These are phyloP conservation scores for Anolis sagrei DNA, from an alignment of 2,113 vertebrate genomes.

Conservation along the genomic window DNA sequence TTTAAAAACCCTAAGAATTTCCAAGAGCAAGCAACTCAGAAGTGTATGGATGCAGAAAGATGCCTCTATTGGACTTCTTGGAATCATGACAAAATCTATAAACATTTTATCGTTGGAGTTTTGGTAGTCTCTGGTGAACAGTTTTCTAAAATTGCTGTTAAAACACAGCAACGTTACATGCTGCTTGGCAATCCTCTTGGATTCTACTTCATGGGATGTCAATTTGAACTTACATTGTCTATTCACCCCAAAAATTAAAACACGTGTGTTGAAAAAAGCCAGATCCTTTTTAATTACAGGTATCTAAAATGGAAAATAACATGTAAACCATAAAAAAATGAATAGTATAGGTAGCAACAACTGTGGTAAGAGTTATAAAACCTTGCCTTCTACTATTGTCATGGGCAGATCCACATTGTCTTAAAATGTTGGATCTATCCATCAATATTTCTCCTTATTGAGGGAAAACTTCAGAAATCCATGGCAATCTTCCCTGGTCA, in stretches of 20 bases:
- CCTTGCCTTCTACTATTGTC: neutral
- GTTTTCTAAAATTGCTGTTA: constrained; percentile 1
- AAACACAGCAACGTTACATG: neutral
- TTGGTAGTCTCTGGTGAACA: constrained; percentile 4
- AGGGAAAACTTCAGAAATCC: neutral
- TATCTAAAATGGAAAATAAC: neutral
- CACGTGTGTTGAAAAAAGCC: neutral
- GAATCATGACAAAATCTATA: constrained; percentile 6
- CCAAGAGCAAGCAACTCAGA: constrained; percentile 28
- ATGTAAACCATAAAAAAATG: neutral
- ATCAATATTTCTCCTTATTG: neutral
- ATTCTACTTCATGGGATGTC: neutral
- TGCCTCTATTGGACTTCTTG: constrained; percentile 3
- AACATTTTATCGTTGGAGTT: constrained; percentile 22
- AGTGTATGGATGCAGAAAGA: constrained; percentile 9
- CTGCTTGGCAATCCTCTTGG: neutral
- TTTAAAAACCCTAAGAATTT: constrained; percentile 39
- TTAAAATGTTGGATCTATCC: neutral
- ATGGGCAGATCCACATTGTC: neutral
- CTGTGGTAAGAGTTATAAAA: neutral
- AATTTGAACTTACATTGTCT: neutral
- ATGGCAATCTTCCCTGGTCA: neutral
- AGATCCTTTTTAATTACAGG: neutral
- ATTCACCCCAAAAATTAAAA: neutral
- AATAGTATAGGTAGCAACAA: neutral